Base-by-base conservation (phyloP, 37 sponge, comb jelly and placozoan species). In the Beroe forskalii region DNA sequence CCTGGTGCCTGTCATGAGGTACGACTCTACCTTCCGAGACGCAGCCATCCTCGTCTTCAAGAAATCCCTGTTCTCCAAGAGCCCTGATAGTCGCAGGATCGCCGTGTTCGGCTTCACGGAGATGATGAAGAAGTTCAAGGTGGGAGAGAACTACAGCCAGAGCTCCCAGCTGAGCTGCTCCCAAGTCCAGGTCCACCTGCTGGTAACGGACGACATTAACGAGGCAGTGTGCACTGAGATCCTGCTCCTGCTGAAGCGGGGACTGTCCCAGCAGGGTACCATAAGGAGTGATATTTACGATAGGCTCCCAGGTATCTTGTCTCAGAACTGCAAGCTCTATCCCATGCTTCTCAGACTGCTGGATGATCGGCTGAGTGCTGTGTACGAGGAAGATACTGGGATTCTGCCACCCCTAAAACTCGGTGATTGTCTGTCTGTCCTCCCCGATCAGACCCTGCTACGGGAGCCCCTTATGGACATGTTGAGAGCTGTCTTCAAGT, bases 141-240 rank as follows among this genome's bases (percentile, higher is more conserved):
- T 80, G 9, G 86, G 86, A 23, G 86, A 80, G 23, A 80, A 41
- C 44, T 80, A 80, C 55, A 80, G 86, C 27, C 86, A 80, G 55
- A 44, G 55, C 23, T 44, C 55, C 3, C 86, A 80, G 40, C 55
- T 80, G 30, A 80, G 55, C 4, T 80, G 86, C 31, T 80, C 86
- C 43, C 86, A 80, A 80, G 86, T 80, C 40, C 86, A 80, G 55
- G 55, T 80, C n/a, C 86, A 80, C 42, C 44, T 80, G 27, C 40
- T 80, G 86, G 44, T 44, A 1, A 80, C 86, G 2, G 55, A 41
- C 4, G 86, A 80, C 40, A 27, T 80, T 38, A 80, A 80, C 31
- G 86, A 80, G 86, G 86, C 86, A n/a, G 86, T 80, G 38, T 80
- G 86, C 22, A 80, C 86, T n/a, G 86, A 80, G 86, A 80, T 80